A percentile compares a stretch with the other conserved stretches of the same genome.
Conservation (phyloP, 2,113 vertebrate species). For the Synchiropus splendidus region DNA sequence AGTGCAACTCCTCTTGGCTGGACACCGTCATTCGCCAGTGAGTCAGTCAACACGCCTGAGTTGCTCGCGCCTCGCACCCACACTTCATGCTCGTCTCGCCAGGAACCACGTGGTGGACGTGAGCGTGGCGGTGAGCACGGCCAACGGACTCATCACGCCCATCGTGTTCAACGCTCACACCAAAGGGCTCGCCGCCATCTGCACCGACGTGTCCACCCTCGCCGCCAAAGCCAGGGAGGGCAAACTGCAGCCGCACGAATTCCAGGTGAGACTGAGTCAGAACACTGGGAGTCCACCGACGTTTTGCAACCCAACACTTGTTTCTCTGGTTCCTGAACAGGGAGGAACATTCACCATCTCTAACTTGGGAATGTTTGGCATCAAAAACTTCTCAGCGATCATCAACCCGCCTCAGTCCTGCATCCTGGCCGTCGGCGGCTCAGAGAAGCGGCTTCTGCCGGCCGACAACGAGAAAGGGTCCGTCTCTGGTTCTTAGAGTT, state of each 20-base stretch:
- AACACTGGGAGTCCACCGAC: background rate
- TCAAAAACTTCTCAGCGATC: conserved; percentile 98
- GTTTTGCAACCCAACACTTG: too few relatives aligned
- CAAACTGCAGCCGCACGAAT: conserved; percentile 93
- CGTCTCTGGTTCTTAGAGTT: conserved; percentile 28
- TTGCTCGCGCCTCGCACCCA: background rate
- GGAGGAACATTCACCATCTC: conserved; percentile 98
- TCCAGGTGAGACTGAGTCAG: conserved; percentile 71
- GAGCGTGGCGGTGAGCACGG: conserved; percentile 88
- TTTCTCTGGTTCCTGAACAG: too few relatives aligned
- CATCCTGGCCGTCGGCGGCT: conserved; percentile 89
- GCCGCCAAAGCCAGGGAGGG: conserved; percentile 85
- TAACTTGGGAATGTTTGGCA: conserved; percentile 97
- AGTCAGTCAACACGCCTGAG: conserved; percentile 66
- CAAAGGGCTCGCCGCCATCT: conserved; percentile 85
- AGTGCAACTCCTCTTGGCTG: conserved; percentile 97
- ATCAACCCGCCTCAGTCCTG: conserved; percentile 97
- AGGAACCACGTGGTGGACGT: conserved; percentile 96
- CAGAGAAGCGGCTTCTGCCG: conserved; percentile 82
- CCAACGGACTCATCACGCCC: conserved; percentile 91
- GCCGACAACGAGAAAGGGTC: conserved; percentile 94
- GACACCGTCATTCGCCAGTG: conserved; percentile 96
- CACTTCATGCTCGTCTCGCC: conserved; percentile 16
- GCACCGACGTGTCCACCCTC: conserved; percentile 75
- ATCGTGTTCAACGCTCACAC: conserved; percentile 93